Percentiles rank a stretch among this genome's conserved stretches.
These are phyloP conservation scores for Thunnus maccoyii DNA, from an alignment of 2,113 vertebrate species.

Conservation along the genomic window DNA sequence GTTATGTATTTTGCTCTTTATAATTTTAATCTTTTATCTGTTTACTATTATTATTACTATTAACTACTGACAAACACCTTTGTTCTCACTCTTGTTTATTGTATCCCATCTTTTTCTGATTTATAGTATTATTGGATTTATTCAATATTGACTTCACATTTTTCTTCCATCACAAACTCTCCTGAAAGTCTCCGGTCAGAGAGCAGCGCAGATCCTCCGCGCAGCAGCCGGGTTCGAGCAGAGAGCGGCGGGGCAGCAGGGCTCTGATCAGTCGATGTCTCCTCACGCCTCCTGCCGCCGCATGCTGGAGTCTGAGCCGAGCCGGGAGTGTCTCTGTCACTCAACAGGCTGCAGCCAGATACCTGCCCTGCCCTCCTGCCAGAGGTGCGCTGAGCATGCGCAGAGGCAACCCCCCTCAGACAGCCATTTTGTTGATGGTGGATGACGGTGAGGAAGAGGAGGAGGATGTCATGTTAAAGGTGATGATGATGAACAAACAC, in stretches of 20 bases:
- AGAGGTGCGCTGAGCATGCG: conserved; percentile 87
- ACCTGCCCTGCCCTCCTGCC: conserved; percentile 78
- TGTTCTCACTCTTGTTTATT: too few relatives aligned
- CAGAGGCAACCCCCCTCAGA: conserved; percentile 42
- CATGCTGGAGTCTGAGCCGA: conserved; percentile 33
- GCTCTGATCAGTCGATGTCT: conserved; percentile 35
- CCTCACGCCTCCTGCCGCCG: conserved; percentile 41
- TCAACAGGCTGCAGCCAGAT: conserved; percentile 55
- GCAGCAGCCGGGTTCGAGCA: background rate
- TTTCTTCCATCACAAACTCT: conserved; percentile 12
- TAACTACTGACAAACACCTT: too few relatives aligned
- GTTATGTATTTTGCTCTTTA: too few relatives aligned
- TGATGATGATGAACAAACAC: background rate
- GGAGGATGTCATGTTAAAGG: background rate
- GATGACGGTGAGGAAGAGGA: background rate
- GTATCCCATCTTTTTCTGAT: too few relatives aligned
- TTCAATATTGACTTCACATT: too few relatives aligned
- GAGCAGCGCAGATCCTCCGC: background rate
- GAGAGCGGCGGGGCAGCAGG: conserved; percentile 1
- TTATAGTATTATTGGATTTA: too few relatives aligned
- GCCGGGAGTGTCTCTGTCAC: conserved; percentile 63
- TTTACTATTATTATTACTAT: too few relatives aligned
- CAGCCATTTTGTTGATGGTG: conserved; percentile 75
- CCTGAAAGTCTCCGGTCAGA: background rate
- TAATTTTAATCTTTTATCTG: too few relatives aligned